Evolutionary conservation across 2,797 vertebrate genomes (phyloP).

Genomic region (Chromobotia macracanthus): DNA sequence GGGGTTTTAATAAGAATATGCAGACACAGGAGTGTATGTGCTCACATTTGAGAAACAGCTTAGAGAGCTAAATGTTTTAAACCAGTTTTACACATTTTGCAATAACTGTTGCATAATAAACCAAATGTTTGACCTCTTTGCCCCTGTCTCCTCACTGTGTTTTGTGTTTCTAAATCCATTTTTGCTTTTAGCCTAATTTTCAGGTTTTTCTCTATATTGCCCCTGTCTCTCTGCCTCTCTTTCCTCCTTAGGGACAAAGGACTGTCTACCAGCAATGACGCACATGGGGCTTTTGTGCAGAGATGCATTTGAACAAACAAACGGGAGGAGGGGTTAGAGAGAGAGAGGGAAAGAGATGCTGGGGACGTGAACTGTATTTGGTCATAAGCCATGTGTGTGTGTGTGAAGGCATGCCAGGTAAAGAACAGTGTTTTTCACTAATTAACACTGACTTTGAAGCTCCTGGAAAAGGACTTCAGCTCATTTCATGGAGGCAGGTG

Average conservation of each 20-base stretch:
- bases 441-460: conserved; percentile 5
- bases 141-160: neutral
- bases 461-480: neutral
- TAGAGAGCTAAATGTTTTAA: neutral
- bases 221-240: conserved; percentile 21
- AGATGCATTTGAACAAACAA: conserved; percentile 50
- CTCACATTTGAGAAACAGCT: neutral
- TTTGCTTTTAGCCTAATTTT: conserved; percentile 13
- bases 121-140: neutral
- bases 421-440: neutral
- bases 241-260: conserved; percentile 51
- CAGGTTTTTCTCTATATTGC: neutral
- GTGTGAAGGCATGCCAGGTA: conserved; percentile 39
- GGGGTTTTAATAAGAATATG: neutral
- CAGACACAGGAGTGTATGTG: neutral
- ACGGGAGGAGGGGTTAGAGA: conserved; percentile 8
- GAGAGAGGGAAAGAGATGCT: conserved; percentile 9
- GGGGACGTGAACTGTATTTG: conserved; percentile 9
- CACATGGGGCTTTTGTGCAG: conserved; percentile 52
- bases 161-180: conserved; percentile 3
- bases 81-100: no score
- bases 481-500: conserved; percentile 30
- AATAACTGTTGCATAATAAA: neutral
- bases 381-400: neutral
- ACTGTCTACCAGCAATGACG: conserved; percentile 48